phyloP scores from a whole-genome alignment of 2,888 invertebrate genomes.

The Tigriopus californicus region DNA sequence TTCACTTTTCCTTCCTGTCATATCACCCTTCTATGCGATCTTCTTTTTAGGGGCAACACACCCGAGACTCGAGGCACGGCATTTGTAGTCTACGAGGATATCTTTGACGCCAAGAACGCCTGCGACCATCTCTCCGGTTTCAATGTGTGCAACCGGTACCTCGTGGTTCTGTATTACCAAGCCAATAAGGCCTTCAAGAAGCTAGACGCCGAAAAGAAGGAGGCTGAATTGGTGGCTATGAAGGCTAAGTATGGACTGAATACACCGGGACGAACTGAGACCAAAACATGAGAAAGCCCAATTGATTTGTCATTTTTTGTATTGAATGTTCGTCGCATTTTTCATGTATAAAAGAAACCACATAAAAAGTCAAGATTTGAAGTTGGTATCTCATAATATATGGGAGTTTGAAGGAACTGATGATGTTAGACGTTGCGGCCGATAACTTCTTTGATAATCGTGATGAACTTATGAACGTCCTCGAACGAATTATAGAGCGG shows the following conservation, averaged over 20 bases:
- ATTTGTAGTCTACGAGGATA: conserved; percentile 98
- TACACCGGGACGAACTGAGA: conserved; percentile 20
- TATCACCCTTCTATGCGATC: conserved; percentile 36
- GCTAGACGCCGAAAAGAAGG: conserved; percentile 82
- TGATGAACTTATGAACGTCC: conserved; percentile 30
- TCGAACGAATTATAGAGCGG: conserved; percentile 35
- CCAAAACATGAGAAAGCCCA: not conserved
- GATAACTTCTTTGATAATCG: conserved; percentile 21
- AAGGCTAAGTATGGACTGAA: conserved; percentile 80
- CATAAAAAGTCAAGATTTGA: not conserved
- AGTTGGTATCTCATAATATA: not conserved
- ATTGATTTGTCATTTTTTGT: not conserved
- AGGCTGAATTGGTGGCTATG: conserved; percentile 82
- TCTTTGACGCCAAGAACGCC: conserved; percentile 99
- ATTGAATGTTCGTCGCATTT: not conserved
- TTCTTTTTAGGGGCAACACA: conserved; percentile 50
- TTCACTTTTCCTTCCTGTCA: conserved; percentile 9
- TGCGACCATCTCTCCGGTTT: conserved; percentile 98
- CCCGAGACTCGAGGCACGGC: conserved; percentile 96
- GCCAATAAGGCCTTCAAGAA: conserved; percentile 86
- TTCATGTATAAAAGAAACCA: not conserved
- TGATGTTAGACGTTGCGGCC: not conserved
- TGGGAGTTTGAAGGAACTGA: too few relatives aligned
- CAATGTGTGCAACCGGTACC: conserved; percentile 93
- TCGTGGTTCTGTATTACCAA: conserved; percentile 97